A percentile compares a stretch with the other conserved stretches of the same genome.
These are phyloP conservation scores for Digitonthophagus gazella DNA, from an alignment of 2,888 invertebrate genomes.

Conservation along the genomic window DNA sequence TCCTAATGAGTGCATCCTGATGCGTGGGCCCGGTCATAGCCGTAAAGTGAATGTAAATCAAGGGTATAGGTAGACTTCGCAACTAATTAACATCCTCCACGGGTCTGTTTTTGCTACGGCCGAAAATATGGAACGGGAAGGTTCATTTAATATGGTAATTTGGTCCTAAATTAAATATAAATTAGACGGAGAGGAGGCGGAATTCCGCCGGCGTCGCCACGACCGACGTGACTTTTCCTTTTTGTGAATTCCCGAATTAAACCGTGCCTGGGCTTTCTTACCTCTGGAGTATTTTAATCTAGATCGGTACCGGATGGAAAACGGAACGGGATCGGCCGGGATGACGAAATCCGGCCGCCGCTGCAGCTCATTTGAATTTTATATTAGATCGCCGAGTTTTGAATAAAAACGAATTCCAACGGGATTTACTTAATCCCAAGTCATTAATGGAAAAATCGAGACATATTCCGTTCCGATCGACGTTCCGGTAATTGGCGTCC, in stretches of 20 bases:
- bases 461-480: not conserved
- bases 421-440: not conserved
- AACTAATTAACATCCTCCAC: slow-evolving; percentile 20
- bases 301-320: slow-evolving; percentile 3
- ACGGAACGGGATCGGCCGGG: slow-evolving; percentile 10
- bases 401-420: not conserved
- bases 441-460: not conserved
- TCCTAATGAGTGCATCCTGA: too few species aligned
- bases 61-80: slow-evolving; percentile 14
- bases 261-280: slow-evolving; percentile 10
- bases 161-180: slow-evolving; percentile 23
- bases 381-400: not conserved
- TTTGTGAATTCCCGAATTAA: slow-evolving; percentile 15
- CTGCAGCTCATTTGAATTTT: slow-evolving; percentile 13
- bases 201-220: slow-evolving; percentile 8
- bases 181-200: slow-evolving; percentile 10
- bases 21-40: too few species aligned
- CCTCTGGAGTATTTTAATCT: slow-evolving; percentile 15
- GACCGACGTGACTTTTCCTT: slow-evolving; percentile 3
- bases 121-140: slow-evolving; percentile 21
- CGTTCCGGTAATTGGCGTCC: not conserved
- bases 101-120: slow-evolving; percentile 4
- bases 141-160: slow-evolving; percentile 23
- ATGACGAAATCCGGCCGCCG: slow-evolving; percentile 7
- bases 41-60: not conserved